Percentiles rank a stretch among this genome's conserved stretches.
These are phyloP conservation scores for Lysandra coridon DNA, from an alignment of 2,888 invertebrate genomes.

Conservation along the genomic window DNA sequence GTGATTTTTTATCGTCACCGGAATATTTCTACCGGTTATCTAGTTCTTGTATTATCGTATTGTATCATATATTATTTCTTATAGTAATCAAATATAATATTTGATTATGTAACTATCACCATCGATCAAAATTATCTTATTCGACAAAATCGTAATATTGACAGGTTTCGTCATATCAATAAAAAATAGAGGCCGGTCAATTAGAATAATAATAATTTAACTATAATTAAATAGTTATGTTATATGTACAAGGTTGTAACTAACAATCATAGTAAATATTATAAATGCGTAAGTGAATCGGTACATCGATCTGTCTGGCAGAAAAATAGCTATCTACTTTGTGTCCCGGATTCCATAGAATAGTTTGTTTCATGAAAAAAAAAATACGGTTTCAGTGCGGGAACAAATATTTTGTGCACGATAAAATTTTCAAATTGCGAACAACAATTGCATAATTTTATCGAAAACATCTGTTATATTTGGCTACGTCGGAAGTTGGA, in stretches of 20 bases:
- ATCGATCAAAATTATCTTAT: not conserved
- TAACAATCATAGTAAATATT: not conserved
- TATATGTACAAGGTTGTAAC: not conserved
- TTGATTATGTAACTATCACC: not conserved
- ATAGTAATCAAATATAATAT: not conserved
- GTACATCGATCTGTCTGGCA: too few species aligned
- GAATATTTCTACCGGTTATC: not conserved
- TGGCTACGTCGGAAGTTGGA: not conserved
- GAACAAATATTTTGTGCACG: too few species aligned
- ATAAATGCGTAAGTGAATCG: not conserved
- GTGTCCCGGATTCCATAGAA: too few species aligned
- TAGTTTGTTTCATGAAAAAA: too few species aligned
- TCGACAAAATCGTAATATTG: not conserved
- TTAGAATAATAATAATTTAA: not conserved
- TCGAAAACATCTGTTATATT: not conserved
- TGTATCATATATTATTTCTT: too few species aligned
- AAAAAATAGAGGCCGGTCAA: not conserved
- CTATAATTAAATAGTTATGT: not conserved
- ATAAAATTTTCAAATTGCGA: not conserved
- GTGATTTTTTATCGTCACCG: not conserved
- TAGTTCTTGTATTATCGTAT: not conserved
- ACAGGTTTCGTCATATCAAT: not conserved
- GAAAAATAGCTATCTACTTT: too few species aligned
- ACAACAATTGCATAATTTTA: not conserved
- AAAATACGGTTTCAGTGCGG: too few species aligned